phyloP scores from a whole-genome alignment of 2,888 invertebrate genomes.

The Anthrax anthrax region DNA sequence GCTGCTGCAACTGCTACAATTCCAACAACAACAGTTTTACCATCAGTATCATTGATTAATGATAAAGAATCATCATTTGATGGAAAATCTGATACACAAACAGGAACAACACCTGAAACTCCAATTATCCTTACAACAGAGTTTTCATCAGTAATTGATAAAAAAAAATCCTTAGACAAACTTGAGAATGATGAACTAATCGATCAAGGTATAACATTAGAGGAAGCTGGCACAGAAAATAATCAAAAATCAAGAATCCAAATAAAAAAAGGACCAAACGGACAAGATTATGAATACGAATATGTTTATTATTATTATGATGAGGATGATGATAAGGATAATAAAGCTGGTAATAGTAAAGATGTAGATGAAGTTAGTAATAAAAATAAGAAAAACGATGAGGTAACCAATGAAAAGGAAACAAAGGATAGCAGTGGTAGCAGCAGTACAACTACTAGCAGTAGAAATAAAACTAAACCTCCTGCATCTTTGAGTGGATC shows the following conservation, averaged over 20 bases:
- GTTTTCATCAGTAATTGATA: neutral
- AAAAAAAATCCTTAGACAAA: neutral
- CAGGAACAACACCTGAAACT: neutral
- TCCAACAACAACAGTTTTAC: neutral
- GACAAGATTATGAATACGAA: conserved; percentile 82
- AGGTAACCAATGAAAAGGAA: conserved; percentile 20
- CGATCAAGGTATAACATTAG: conserved; percentile 40
- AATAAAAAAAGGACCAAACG: conserved; percentile 78
- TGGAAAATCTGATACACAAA: neutral
- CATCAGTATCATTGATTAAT: neutral
- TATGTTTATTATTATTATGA: conserved; percentile 85
- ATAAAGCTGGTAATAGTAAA: conserved; percentile 1
- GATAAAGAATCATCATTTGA: too few relatives aligned
- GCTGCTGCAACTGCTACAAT: conserved; percentile 3
- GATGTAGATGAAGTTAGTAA: neutral
- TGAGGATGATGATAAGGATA: conserved; percentile 51
- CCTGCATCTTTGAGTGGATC: conserved; percentile 35
- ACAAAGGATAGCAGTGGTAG: conserved; percentile 1
- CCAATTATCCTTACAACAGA: neutral
- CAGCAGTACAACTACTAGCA: neutral
- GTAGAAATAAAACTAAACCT: conserved; percentile 37
- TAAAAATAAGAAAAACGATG: neutral
- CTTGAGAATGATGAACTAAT: conserved; percentile 25
- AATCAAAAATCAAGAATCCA: conserved; percentile 58
- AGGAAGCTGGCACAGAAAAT: conserved; percentile 52